These are phyloP conservation scores for Conomelus anceps DNA, from an alignment of 2,888 invertebrate genomes.

Conservation along the genomic window DNA sequence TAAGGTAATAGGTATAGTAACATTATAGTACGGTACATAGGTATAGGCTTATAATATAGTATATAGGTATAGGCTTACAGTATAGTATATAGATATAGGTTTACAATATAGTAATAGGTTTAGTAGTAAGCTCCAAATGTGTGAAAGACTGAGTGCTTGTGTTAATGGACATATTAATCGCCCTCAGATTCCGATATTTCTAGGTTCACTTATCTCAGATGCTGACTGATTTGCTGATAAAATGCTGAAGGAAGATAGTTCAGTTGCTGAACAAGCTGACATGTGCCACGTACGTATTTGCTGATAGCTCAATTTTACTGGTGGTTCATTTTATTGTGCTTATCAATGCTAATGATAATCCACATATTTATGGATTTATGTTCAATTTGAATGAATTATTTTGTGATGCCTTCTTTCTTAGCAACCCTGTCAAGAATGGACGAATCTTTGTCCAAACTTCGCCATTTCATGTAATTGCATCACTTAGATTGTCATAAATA, in stretches of 20 bases:
- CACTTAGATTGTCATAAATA: too few relatives aligned
- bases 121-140: constrained; percentile 22
- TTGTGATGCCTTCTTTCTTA: too few relatives aligned
- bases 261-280: constrained; percentile 35
- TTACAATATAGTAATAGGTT: too few relatives aligned
- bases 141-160: constrained; percentile 45
- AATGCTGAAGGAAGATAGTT: constrained; percentile 31
- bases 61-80: background rate
- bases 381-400: too few relatives aligned
- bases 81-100: background rate
- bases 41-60: background rate
- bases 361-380: too few relatives aligned
- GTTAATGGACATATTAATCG: constrained; percentile 51
- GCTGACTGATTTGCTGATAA: background rate
- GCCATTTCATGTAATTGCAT: too few relatives aligned
- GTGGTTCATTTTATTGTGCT: constrained; percentile 25
- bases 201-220: constrained; percentile 42
- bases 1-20: too few relatives aligned
- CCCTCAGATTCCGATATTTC: constrained; percentile 49
- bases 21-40: too few relatives aligned
- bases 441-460: too few relatives aligned
- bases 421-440: too few relatives aligned
- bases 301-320: background rate
- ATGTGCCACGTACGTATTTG: constrained; percentile 47
- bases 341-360: constrained; percentile 4